These are phyloP conservation scores for Heptranchias perlo DNA, from an alignment of 2,113 vertebrate genomes.

Conservation along the genomic window DNA sequence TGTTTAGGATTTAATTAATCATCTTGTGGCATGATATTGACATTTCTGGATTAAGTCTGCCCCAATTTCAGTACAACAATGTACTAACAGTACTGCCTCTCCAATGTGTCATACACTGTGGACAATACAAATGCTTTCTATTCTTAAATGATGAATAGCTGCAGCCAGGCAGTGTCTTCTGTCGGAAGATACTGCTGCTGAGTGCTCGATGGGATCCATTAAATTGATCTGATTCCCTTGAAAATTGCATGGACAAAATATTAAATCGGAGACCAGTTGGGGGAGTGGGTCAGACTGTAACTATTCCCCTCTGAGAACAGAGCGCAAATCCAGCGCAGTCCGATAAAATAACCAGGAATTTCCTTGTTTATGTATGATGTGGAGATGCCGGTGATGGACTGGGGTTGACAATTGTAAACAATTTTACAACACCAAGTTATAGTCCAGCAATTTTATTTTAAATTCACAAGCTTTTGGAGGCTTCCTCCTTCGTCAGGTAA, in stretches of 20 bases:
- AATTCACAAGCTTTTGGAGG: too few species aligned
- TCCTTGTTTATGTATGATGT: too few species aligned
- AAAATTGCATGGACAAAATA: background rate
- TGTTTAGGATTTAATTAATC: constrained; percentile 1
- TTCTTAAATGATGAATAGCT: background rate
- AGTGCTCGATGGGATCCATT: background rate
- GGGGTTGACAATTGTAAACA: too few species aligned
- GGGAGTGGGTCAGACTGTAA: background rate
- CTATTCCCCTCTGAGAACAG: background rate
- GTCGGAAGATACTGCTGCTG: background rate
- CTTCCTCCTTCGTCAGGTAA: too few species aligned
- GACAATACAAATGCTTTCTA: background rate
- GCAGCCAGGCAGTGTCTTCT: background rate
- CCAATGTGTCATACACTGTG: background rate
- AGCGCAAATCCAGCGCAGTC: background rate
- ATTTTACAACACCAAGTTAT: too few species aligned
- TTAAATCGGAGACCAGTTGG: background rate
- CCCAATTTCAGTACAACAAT: background rate
- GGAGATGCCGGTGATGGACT: too few species aligned
- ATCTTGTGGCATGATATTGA: background rate
- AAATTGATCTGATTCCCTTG: background rate
- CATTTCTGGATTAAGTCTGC: background rate
- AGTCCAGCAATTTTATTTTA: too few species aligned
- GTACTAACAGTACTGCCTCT: background rate
- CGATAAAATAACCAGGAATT: background rate